phyloP scores from a whole-genome alignment of 2,888 invertebrate species.

The Blastobasis adustella region DNA sequence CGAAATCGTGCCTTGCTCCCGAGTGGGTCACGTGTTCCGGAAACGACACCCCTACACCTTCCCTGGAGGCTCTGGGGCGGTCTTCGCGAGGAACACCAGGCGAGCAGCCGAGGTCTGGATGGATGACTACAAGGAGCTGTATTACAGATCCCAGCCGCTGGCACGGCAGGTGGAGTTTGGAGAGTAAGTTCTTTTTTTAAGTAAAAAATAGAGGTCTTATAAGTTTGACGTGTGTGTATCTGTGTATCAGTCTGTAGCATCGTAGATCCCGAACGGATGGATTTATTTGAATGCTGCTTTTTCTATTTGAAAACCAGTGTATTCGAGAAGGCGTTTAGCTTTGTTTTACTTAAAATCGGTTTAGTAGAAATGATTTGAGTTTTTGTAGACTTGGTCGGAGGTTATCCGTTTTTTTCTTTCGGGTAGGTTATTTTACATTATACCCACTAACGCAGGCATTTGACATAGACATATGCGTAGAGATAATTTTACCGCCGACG shows the following conservation, averaged over 20 bases:
- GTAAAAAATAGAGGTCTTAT: background rate
- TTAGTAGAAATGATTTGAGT: too few relatives aligned
- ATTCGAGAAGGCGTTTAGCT: background rate
- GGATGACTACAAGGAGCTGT: slow-evolving; percentile 98
- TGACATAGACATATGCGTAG: too few relatives aligned
- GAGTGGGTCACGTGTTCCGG: slow-evolving; percentile 95
- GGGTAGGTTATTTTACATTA: too few relatives aligned
- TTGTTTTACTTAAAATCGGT: too few relatives aligned
- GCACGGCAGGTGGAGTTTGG: slow-evolving; percentile 92
- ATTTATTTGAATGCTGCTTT: too few relatives aligned
- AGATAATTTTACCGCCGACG: too few relatives aligned
- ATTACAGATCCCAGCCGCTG: slow-evolving; percentile 93
- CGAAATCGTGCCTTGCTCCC: slow-evolving; percentile 97
- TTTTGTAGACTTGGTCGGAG: too few relatives aligned
- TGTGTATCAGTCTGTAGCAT: too few relatives aligned
- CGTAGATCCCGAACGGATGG: too few relatives aligned
- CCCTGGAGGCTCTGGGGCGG: slow-evolving; percentile 97
- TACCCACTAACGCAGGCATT: too few relatives aligned
- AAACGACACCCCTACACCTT: slow-evolving; percentile 99
- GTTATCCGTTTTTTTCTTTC: too few relatives aligned
- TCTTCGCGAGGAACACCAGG: slow-evolving; percentile 96
- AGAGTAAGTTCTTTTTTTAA: slow-evolving; percentile 78
- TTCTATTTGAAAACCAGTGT: background rate
- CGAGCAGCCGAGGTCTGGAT: slow-evolving; percentile 99
- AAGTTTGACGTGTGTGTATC: too few relatives aligned